Evolutionary conservation across 2,797 vertebrate genomes (phyloP), one percentile per base, ranked within the genome.

Genomic region (Diplodus puntazzo): DNA sequence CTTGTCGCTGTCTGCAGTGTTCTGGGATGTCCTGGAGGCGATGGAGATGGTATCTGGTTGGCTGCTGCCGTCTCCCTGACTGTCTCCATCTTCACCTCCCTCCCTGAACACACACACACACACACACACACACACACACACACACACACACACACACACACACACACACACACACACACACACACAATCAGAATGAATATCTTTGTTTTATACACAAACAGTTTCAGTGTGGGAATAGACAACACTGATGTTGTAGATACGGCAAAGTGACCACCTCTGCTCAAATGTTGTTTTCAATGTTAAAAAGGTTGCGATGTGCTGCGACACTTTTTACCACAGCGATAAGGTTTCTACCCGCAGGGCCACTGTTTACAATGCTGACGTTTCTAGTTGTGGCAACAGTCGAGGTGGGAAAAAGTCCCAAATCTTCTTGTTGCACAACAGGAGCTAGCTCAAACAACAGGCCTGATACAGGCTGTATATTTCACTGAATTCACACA

Each of bases 1-100:
- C 97, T 98, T 99, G 95, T 99, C 98, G 59, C 98, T 99, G 94
- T 99, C 98, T 77, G 98, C 94, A 23, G 98, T 99, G 95, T 99
- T 99, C 94, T 99, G 98, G 25, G 98, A 99, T 2, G 97, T 99
- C 85, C 98, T 95, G 74, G 98, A 99, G 20, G 98, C 98, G 48
- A 99, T 98, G 86, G 98, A 99, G 93, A 99, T 96, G 73, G 97
- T 99, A 75, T 99, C 98, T 16, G 96, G 98, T 72, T 99, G 98
- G 92, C 98, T 99, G 95, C 97, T 98, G 82, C 97, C 98, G 53
- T 99, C 98, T 58, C 98, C 98, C 91, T 99, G 98, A 83, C 98
- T 98, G 95, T 99, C 98, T 66, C 91, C 96, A 34, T 99, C 98
- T 71, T 99, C 98, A 50, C 96, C 95, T 77, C 95, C 96, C 77